Conservation (phyloP, 1,140 invertebrate species). For the Magallana ariakensis region DNA sequence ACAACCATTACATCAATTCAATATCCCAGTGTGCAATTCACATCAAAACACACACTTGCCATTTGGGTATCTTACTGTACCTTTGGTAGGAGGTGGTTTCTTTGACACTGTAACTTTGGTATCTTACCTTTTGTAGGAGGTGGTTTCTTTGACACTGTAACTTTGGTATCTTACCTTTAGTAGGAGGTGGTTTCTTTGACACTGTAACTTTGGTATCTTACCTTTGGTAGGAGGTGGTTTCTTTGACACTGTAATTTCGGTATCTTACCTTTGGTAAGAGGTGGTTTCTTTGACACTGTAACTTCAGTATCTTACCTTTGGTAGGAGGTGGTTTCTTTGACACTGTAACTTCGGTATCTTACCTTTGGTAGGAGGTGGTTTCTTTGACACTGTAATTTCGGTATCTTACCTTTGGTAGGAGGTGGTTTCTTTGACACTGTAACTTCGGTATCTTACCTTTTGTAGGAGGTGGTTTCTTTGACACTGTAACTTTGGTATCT, state of each 20-base stretch:
- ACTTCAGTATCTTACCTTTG: slow-evolving; percentile 61
- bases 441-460: slow-evolving; percentile 62
- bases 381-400: slow-evolving; percentile 45
- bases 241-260: slow-evolving; percentile 40
- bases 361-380: slow-evolving; percentile 71
- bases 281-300: too few species aligned
- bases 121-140: too few species aligned
- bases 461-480: slow-evolving; percentile 55
- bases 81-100: too few species aligned
- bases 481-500: background rate
- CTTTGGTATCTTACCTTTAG: slow-evolving; percentile 63
- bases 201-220: slow-evolving; percentile 15
- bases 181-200: slow-evolving; percentile 53
- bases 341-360: background rate
- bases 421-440: too few species aligned
- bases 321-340: slow-evolving; percentile 55
- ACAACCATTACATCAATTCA: too few species aligned
- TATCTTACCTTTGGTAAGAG: too few species aligned
- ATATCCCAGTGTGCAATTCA: too few species aligned
- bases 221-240: slow-evolving; percentile 69
- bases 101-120: too few species aligned
- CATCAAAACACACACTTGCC: too few species aligned
- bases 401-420: too few species aligned
- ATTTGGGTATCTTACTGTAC: too few species aligned
- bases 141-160: too few species aligned